These are phyloP conservation scores for Aricia artaxerxes DNA, from an alignment of 2,888 invertebrate species.

Conservation along the genomic window DNA sequence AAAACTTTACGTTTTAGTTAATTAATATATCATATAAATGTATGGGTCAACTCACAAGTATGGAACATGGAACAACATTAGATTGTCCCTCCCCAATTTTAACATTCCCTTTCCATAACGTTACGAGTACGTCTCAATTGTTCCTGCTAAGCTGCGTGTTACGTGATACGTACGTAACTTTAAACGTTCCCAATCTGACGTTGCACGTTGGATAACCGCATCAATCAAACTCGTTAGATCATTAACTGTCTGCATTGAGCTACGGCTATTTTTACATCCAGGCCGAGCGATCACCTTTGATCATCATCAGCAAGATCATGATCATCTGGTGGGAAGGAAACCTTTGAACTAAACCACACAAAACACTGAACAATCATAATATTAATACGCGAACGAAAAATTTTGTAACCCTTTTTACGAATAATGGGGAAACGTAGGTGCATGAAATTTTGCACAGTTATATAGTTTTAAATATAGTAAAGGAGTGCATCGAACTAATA, in stretches of 20 bases:
- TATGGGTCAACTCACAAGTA: no score
- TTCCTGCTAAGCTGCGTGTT: neutral
- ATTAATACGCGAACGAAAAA: no score
- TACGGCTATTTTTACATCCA: conserved; percentile 14
- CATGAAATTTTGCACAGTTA: no score
- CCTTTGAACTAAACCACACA: no score
- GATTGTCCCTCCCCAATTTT: neutral
- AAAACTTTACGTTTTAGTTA: no score
- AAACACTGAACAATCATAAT: no score
- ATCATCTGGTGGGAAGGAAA: neutral
- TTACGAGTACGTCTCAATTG: neutral
- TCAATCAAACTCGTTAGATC: conserved; percentile 27
- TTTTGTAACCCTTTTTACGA: no score
- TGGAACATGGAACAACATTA: no score
- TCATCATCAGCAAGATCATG: neutral
- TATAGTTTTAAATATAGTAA: no score
- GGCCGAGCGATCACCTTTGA: conserved; percentile 5
- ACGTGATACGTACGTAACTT: conserved; percentile 22
- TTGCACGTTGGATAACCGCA: conserved; percentile 30
- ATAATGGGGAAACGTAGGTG: no score
- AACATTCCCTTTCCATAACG: neutral
- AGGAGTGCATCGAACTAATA: no score
- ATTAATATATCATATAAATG: no score
- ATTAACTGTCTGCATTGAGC: conserved; percentile 27
- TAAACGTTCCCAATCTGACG: conserved; percentile 3